These are phyloP conservation scores for Dioctria rufipes DNA, from an alignment of 2,888 invertebrate species.

Conservation along the genomic window DNA sequence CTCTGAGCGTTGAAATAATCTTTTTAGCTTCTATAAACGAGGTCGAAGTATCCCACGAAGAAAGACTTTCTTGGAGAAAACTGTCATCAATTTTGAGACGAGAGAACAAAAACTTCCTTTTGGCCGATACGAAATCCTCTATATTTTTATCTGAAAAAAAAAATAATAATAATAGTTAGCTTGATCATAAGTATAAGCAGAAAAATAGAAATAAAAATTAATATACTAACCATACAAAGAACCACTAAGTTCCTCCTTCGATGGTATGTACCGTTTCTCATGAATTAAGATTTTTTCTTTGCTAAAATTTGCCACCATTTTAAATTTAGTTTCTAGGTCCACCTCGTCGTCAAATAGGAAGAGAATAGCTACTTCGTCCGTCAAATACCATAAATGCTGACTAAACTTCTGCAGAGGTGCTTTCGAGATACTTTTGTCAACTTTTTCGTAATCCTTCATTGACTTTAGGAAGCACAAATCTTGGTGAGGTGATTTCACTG, in stretches of 20 bases:
- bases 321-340: constrained; percentile 55
- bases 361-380: constrained; percentile 59
- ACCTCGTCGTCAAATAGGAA: constrained; percentile 59
- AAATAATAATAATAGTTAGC: too few species aligned
- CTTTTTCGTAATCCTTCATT: constrained; percentile 57
- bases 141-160: too few species aligned
- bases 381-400: constrained; percentile 61
- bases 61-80: too few species aligned
- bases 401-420: constrained; percentile 58
- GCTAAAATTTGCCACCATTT: constrained; percentile 55
- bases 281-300: constrained; percentile 47
- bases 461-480: constrained; percentile 58
- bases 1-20: too few species aligned
- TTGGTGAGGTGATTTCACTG: constrained; percentile 60
- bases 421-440: constrained; percentile 59
- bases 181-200: too few species aligned
- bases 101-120: too few species aligned
- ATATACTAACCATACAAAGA: constrained; percentile 40
- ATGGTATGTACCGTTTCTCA: constrained; percentile 48
- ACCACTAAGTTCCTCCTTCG: constrained; percentile 43
- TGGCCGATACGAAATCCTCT: too few species aligned
- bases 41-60: too few species aligned
- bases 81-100: too few species aligned
- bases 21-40: too few species aligned
- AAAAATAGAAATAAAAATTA: too few species aligned